Evolutionary conservation across 30 jellyfish, hydroid and myxozoan genomes (phyloP).

Genomic region (Aurelia aurita complex sp. Pacific): DNA sequence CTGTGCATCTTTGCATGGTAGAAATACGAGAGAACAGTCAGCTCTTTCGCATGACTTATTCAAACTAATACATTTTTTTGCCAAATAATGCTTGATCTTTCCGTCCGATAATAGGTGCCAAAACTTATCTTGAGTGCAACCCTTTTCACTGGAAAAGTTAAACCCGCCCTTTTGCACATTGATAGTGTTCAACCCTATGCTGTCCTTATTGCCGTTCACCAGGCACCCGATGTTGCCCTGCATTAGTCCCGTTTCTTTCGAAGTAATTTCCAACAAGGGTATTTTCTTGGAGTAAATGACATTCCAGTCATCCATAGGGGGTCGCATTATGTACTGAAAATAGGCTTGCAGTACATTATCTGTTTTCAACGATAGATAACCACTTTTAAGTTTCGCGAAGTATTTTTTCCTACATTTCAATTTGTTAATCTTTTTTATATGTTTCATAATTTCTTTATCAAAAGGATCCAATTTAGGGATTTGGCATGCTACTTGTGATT

Average conservation of each 20-base stretch:
- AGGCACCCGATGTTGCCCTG: constrained; percentile 41
- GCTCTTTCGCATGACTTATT: background rate
- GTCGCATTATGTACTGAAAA: background rate
- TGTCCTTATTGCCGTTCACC: background rate
- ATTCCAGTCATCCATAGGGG: background rate
- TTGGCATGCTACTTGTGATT: background rate
- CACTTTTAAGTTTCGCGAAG: background rate
- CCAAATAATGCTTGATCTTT: constrained; percentile 9
- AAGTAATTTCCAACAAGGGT: background rate
- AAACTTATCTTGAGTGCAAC: background rate
- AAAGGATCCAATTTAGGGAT: constrained; percentile 4
- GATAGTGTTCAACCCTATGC: background rate
- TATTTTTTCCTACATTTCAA: background rate
- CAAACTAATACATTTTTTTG: background rate
- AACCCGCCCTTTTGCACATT: background rate
- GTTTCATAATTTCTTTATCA: background rate
- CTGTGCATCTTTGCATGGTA: background rate
- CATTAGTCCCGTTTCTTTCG: background rate
- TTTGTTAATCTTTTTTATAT: background rate
- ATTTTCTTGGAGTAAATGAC: background rate
- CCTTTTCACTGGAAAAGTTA: background rate
- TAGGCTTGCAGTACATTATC: background rate
- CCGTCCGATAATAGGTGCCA: constrained; percentile 18
- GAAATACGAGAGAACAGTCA: background rate
- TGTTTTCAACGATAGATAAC: background rate